Evolutionary conservation across 2,888 invertebrate genomes (phyloP), one percentile per base, ranked within the genome.

Genomic region (Mesorhabditis belari): DNA sequence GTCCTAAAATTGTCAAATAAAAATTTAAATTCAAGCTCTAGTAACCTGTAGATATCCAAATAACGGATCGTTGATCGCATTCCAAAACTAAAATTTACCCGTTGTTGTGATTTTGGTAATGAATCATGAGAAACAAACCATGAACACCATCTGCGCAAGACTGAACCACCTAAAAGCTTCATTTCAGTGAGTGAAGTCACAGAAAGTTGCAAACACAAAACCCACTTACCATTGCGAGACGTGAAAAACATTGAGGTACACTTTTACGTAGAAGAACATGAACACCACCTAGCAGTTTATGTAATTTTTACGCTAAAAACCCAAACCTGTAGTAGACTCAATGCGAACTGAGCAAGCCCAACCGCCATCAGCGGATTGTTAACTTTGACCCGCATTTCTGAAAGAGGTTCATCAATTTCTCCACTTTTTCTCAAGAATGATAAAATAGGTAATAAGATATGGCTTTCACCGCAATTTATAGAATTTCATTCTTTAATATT

Each of bases 51-150:
- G 52, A 63, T 82, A 82, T 6, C 83, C 84, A 69, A 84, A 84
- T 49, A 84, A 64, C 0, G 84, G 84, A 62, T 84, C 84, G 64
- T 84, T 84, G 25, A 84, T 65, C 0, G 84, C 82, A 67, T 84
- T 84, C 84, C 84, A 84, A 5, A 84, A 61, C 74, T 83, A 71
- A 65, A 82, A 83, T 5, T 84, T 69, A 9, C 70, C 12, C 12
- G n/a, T 44, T 44, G n/a, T n/a, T 17, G 44, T 44, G n/a, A 44
- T 44, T 44, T 44, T 1, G 2, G n/a, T 17, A 44, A 44, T 17
- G 12, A 17, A 83, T n/a, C n/a, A n/a, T n/a, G n/a, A n/a, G n/a
- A n/a, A n/a, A n/a, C n/a, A n/a, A 3, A 83, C 60, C 70, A 83
- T 67, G 63, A 80, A 83, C n/a, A 83, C 65, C 23, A 77, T 70